Conservation (phyloP, 1,140 invertebrate genomes). For the Drosophila setifemur region DNA sequence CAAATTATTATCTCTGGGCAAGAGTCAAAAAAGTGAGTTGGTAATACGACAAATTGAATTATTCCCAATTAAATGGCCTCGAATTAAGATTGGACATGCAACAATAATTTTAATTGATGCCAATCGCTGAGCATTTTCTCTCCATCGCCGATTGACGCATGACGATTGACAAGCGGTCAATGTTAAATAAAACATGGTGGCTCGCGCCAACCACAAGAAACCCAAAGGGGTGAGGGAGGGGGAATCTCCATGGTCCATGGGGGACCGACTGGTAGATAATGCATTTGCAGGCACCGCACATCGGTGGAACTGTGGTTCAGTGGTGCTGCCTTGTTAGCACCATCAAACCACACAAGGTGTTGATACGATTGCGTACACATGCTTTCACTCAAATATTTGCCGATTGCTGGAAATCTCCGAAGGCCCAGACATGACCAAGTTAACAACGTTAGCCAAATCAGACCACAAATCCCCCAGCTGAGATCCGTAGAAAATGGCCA, state of each 20-base stretch:
- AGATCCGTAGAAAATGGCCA: neutral
- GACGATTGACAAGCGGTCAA: slow-evolving; percentile 19
- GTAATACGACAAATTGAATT: slow-evolving; percentile 12
- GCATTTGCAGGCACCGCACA: slow-evolving; percentile 13
- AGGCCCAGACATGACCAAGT: slow-evolving; percentile 37
- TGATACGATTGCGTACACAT: slow-evolving; percentile 24
- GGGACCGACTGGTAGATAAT: neutral
- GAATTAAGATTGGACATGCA: slow-evolving; percentile 3
- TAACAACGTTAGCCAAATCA: slow-evolving; percentile 52
- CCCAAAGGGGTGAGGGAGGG: too few relatives aligned
- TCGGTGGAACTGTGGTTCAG: neutral
- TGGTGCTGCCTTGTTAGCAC: slow-evolving; percentile 17
- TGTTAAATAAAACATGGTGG: slow-evolving; percentile 40
- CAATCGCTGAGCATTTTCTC: slow-evolving; percentile 32
- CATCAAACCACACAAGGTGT: slow-evolving; percentile 63
- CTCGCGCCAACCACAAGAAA: slow-evolving; percentile 18
- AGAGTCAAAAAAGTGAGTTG: neutral
- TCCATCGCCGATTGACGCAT: slow-evolving; percentile 43
- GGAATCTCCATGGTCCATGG: neutral
- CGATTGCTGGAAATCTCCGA: slow-evolving; percentile 35
- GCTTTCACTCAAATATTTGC: slow-evolving; percentile 78
- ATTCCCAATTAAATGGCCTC: slow-evolving; percentile 20
- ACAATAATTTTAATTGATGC: slow-evolving; percentile 35
- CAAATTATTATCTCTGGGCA: neutral
- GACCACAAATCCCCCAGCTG: slow-evolving; percentile 47